Evolutionary conservation across 2,797 vertebrate species (phyloP), one percentile per base, ranked within the genome.

Genomic region (Eleutherodactylus coqui): DNA sequence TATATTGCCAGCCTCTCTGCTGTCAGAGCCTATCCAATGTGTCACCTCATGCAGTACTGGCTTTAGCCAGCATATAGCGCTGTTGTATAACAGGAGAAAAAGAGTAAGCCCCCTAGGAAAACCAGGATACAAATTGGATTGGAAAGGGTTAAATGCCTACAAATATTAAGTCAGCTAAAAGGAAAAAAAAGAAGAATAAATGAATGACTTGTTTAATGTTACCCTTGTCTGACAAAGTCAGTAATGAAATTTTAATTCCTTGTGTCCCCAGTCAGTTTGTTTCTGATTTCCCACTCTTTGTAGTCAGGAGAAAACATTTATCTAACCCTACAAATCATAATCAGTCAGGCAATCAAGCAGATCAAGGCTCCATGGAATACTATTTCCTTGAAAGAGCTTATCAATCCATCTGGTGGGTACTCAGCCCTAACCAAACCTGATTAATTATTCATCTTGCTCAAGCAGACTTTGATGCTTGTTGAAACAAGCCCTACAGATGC

Each of bases 401-500:
- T 95, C 94, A 92, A 96, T 96, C 94, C 96, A 96, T 98, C 97
- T 96, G 94, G 90, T 91, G 93, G 85, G 95, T 94, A 90, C 93
- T 95, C 93, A 95, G 90, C 94, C 96, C 91, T 94, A 95, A 96
- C 95, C 75, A 85, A 79, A 89, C 86, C 91, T 96, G 95, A 97
- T 97, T 96, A 96, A 96, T 92, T 90, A 91, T 88, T 90, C 91
- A 93, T 89, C 93, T 94, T 91, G 94, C 92, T 89, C 83, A 88
- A 89, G 88, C 90, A 87, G 92, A 92, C 93, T 94, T 93, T 94
- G 93, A 94, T 93, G 93, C 93, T 72, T 95, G 93, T 90, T 89
- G 86, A 87, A 91, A 89, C 89, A 91, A 92, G 91, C 92, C 93
- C 83, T 91, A 89, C 89, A 89, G 88, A 87, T 93, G 91, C 95